phyloP scores from a whole-genome alignment of 2,113 vertebrate genomes.

The Heterocephalus glaber region DNA sequence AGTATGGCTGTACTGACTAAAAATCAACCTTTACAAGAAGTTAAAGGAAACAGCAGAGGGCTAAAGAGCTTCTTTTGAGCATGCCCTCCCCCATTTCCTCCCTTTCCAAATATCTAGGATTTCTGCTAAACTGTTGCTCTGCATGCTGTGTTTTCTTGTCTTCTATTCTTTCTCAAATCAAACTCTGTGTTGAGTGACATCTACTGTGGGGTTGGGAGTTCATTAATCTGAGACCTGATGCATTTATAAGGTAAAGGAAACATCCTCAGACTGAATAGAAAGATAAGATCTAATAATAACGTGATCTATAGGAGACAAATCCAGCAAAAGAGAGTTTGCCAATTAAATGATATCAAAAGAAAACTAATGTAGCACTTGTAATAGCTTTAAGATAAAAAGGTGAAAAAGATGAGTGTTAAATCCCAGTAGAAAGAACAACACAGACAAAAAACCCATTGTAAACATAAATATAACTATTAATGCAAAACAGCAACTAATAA shows the following conservation, averaged over 20 bases:
- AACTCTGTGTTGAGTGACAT: background rate
- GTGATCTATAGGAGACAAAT: background rate
- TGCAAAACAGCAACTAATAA: background rate
- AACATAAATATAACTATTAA: background rate
- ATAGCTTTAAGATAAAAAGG: background rate
- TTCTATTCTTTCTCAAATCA: background rate
- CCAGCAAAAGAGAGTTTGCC: background rate
- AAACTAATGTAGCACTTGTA: background rate
- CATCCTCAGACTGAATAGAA: background rate
- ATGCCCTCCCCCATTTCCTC: background rate
- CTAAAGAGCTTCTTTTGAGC: background rate
- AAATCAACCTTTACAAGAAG: background rate
- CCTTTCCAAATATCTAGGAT: background rate
- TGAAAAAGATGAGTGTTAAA: background rate
- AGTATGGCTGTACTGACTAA: background rate
- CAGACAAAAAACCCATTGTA: background rate
- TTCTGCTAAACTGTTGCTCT: background rate
- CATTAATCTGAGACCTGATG: background rate
- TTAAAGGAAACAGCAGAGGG: background rate
- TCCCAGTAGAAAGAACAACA: background rate
- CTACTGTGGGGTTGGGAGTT: background rate
- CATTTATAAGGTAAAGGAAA: slow-evolving; percentile 6
- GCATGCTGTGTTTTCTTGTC: background rate
- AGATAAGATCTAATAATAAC: background rate
- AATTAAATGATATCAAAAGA: slow-evolving; percentile 32